Conservation (phyloP, 2,113 vertebrate genomes). For the Toxostoma redivivum region DNA sequence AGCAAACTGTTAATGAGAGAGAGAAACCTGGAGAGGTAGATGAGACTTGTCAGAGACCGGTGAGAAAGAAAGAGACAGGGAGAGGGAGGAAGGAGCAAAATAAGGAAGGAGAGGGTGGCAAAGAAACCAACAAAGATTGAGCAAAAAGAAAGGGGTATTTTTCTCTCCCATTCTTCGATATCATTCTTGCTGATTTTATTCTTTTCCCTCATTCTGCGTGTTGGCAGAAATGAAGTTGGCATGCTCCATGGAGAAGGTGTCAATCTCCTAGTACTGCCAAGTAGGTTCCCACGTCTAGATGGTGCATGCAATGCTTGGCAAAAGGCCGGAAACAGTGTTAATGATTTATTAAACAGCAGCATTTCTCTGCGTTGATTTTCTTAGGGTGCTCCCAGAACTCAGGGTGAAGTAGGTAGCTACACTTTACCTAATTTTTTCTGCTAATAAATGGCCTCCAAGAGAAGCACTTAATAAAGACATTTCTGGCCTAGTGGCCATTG, state of each 20-base stretch:
- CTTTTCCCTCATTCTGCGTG: neutral
- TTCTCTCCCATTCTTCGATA: neutral
- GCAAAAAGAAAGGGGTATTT: neutral
- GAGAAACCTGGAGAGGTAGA: neutral
- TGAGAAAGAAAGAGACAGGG: neutral
- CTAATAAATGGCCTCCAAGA: neutral
- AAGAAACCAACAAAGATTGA: neutral
- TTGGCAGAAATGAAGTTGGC: neutral
- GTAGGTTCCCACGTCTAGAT: neutral
- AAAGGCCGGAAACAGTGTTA: neutral
- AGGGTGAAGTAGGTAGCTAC: neutral
- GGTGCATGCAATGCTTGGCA: neutral
- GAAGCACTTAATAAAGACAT: neutral
- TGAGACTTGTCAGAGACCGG: neutral
- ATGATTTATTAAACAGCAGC: constrained; percentile 11
- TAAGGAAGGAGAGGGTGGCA: fast-evolving
- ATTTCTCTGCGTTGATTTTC: constrained; percentile 29
- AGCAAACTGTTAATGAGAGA: neutral
- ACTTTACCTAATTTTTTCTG: neutral
- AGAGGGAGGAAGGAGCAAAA: neutral
- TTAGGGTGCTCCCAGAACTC: neutral
- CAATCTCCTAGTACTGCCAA: neutral
- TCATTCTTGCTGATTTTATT: neutral
- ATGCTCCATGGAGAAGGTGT: neutral
- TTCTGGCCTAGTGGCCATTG: neutral